These are phyloP conservation scores for Trichechus manatus DNA, from an alignment of 2,113 vertebrate species.

Conservation along the genomic window DNA sequence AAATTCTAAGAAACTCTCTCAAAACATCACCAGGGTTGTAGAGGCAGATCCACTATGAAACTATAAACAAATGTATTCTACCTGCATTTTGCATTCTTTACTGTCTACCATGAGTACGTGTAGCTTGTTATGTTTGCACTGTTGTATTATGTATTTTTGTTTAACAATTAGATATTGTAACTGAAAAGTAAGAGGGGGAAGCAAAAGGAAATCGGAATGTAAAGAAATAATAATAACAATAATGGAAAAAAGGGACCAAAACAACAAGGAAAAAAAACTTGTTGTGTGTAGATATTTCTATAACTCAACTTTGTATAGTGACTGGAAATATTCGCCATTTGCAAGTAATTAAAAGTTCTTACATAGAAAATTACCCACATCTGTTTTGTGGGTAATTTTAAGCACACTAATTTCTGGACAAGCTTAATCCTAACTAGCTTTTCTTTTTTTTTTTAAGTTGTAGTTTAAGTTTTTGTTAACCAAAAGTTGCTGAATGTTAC, in stretches of 20 bases:
- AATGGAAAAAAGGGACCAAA: neutral
- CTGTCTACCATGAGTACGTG: neutral
- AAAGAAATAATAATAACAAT: neutral
- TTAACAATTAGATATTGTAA: neutral
- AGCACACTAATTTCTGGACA: neutral
- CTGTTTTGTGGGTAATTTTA: neutral
- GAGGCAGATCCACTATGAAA: neutral
- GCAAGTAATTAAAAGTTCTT: conserved; percentile 20
- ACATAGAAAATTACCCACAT: neutral
- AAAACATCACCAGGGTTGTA: neutral
- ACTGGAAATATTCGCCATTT: neutral
- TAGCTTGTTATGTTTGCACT: neutral
- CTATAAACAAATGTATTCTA: neutral
- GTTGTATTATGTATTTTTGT: neutral
- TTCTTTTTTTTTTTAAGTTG: neutral
- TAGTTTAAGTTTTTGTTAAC: conserved; percentile 50
- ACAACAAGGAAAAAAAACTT: neutral
- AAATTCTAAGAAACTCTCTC: neutral
- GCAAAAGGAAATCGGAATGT: neutral
- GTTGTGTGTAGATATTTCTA: neutral
- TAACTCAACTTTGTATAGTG: neutral
- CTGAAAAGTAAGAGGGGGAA: neutral
- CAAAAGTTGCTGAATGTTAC: conserved; percentile 56
- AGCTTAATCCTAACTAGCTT: conserved; percentile 1
- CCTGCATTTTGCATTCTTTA: neutral